Conservation (phyloP, 1,140 invertebrate genomes). For the Hormaphis cornu region DNA sequence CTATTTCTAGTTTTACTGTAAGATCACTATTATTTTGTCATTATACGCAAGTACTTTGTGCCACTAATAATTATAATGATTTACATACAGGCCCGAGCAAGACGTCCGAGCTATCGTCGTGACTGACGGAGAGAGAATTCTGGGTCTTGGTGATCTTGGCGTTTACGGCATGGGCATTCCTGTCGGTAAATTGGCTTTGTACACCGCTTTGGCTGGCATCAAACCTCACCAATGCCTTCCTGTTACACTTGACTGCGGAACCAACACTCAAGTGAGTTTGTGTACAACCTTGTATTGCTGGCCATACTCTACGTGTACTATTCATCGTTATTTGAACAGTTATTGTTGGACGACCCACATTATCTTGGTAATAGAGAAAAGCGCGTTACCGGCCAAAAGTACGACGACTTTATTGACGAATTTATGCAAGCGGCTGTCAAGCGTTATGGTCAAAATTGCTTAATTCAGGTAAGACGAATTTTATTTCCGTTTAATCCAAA, state of each 20-base stretch:
- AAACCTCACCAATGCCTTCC: constrained; percentile 82
- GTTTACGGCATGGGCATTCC: constrained; percentile 92
- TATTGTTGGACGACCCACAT: constrained; percentile 72
- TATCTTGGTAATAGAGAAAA: constrained; percentile 85
- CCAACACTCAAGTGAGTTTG: constrained; percentile 62
- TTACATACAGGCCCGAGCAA: constrained; percentile 64
- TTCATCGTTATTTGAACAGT: constrained; percentile 41
- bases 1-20: too few species aligned
- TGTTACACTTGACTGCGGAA: constrained; percentile 84
- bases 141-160: constrained; percentile 88
- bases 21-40: too few species aligned
- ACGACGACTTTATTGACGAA: constrained; percentile 92
- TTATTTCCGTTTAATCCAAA: background rate
- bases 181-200: constrained; percentile 80
- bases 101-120: constrained; percentile 85
- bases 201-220: constrained; percentile 85
- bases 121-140: constrained; percentile 86
- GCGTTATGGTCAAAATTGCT: constrained; percentile 69
- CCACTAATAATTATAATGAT: background rate
- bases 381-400: constrained; percentile 67
- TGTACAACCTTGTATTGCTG: background rate
- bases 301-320: background rate
- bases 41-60: too few species aligned
- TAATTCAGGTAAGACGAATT: constrained; percentile 49
- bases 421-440: constrained; percentile 87